phyloP scores from a whole-genome alignment of 2,113 vertebrate genomes.

The Clupea harengus region DNA sequence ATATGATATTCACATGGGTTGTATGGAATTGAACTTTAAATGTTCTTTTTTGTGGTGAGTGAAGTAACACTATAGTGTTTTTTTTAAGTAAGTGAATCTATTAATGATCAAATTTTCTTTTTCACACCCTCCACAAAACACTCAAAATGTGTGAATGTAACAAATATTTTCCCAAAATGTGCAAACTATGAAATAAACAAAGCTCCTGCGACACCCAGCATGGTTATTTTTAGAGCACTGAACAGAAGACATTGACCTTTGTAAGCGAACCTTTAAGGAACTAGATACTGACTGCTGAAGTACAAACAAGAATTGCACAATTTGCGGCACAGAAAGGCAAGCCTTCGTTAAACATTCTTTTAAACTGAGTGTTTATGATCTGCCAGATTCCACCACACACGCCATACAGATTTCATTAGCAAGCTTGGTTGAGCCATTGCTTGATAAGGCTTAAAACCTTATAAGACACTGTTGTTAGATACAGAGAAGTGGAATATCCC shows the following conservation, averaged over 20 bases:
- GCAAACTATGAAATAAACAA: background rate
- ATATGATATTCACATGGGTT: too few relatives aligned
- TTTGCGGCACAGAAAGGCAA: background rate
- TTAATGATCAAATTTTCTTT: background rate
- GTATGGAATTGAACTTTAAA: too few relatives aligned
- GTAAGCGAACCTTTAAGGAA: background rate
- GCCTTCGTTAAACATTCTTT: background rate
- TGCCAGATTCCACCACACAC: background rate
- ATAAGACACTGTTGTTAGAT: background rate
- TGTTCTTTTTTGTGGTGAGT: background rate
- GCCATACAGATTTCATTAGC: background rate
- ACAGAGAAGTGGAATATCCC: background rate
- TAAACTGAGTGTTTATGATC: background rate
- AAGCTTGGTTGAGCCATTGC: background rate
- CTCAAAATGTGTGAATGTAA: too few relatives aligned
- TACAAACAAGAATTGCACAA: background rate
- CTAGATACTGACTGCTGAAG: background rate
- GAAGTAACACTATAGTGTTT: background rate
- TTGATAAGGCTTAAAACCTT: background rate
- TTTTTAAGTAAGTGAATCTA: background rate
- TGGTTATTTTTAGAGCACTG: background rate
- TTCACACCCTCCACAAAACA: background rate
- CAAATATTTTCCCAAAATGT: background rate
- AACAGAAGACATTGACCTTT: slow-evolving; percentile 5
- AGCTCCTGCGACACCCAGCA: background rate